Conservation (phyloP, 2,797 vertebrate species). For the Sebastes glaucus region DNA sequence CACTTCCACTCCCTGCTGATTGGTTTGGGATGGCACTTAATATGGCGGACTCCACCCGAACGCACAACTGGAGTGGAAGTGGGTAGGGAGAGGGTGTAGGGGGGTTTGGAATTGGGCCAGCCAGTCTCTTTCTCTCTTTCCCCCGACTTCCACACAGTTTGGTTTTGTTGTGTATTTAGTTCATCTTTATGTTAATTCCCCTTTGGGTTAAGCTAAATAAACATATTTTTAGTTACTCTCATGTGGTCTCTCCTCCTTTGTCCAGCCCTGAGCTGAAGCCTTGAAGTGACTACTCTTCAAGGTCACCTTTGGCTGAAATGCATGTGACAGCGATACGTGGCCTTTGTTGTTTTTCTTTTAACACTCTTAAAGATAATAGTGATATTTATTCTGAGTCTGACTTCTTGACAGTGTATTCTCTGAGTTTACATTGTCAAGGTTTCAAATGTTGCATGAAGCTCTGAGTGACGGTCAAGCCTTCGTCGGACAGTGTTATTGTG, state of each 20-base stretch:
- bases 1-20: no score
- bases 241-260: neutral
- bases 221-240: neutral
- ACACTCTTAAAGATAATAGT: neutral
- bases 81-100: no score
- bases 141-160: no score
- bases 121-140: no score
- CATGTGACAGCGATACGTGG: neutral
- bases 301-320: neutral
- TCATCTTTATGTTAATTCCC: neutral
- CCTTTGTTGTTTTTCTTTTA: neutral
- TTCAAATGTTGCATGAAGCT: conserved; percentile 11
- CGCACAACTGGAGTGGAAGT: no score
- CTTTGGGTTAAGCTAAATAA: neutral
- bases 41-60: no score
- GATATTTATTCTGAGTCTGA: conserved; percentile 5
- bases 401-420: conserved; percentile 2
- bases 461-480: conserved; percentile 10
- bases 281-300: neutral
- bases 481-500: conserved; percentile 21
- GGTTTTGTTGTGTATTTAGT: neutral
- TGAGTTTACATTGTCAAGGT: conserved; percentile 35
- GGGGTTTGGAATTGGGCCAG: no score
- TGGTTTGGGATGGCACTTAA: no score
- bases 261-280: no score